Evolutionary conservation across 2,797 vertebrate genomes (phyloP).

Genomic region (Characodon lateralis): DNA sequence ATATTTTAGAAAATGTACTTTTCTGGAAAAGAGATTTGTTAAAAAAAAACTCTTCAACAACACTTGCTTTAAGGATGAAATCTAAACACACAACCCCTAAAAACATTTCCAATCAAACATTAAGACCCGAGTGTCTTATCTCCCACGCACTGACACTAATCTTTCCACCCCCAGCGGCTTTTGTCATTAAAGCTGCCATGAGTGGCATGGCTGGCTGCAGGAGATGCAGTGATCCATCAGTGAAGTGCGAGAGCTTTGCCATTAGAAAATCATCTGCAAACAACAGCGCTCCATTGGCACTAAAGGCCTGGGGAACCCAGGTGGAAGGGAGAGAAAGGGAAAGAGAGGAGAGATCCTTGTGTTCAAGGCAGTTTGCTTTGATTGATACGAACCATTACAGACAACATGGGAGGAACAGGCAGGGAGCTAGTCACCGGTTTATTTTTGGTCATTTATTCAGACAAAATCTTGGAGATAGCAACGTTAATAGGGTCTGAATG

Average conservation of each 20-base stretch:
- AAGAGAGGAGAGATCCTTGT: conserved; percentile 34
- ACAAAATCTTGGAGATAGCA: conserved; percentile 52
- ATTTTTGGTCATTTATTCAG: conserved; percentile 71
- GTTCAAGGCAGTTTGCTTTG: conserved; percentile 67
- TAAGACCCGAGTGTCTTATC: conserved; percentile 45
- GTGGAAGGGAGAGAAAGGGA: conserved; percentile 27
- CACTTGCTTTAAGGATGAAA: conserved; percentile 16
- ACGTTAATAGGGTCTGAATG: conserved; percentile 24
- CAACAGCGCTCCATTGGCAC: conserved; percentile 70
- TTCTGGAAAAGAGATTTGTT: background rate
- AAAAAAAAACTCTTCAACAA: background rate
- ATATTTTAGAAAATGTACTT: background rate
- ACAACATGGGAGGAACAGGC: conserved; percentile 66
- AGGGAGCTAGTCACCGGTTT: conserved; percentile 66
- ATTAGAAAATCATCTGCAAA: conserved; percentile 79
- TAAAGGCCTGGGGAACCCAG: conserved; percentile 54
- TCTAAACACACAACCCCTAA: conserved; percentile 18
- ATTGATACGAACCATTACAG: conserved; percentile 79
- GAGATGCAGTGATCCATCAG: conserved; percentile 75
- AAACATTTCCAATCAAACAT: conserved; percentile 56
- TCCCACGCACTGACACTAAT: conserved; percentile 47
- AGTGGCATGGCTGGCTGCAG: conserved; percentile 69
- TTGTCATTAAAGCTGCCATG: conserved; percentile 70
- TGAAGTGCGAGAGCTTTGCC: conserved; percentile 56
- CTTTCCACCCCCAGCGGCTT: conserved; percentile 58